Conservation (phyloP, 2,888 invertebrate species). For the Fragum sueziense region DNA sequence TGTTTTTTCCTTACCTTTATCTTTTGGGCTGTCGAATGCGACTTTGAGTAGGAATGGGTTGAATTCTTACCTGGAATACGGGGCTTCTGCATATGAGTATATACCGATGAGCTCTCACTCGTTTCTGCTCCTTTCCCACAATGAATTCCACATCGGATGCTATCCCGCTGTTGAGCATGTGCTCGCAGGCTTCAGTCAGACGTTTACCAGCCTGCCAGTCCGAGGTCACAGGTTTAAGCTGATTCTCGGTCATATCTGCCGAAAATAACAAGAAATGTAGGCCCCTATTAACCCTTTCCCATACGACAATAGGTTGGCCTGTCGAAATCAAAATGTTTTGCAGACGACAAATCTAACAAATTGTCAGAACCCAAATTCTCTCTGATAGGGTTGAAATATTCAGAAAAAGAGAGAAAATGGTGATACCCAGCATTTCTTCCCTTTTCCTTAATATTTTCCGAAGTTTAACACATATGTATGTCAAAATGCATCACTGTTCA, state of each 20-base stretch:
- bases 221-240: background rate
- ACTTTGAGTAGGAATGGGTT: too few species aligned
- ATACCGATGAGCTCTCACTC: conserved; percentile 58
- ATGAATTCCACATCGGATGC: conserved; percentile 62
- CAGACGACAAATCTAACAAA: too few species aligned
- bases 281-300: too few species aligned
- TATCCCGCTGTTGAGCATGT: conserved; percentile 61
- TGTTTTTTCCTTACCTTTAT: too few species aligned
- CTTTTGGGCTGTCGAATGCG: too few species aligned
- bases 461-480: background rate
- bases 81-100: conserved; percentile 65
- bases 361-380: too few species aligned
- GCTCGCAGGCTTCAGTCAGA: conserved; percentile 54
- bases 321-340: too few species aligned
- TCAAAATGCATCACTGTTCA: too few species aligned
- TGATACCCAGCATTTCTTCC: background rate
- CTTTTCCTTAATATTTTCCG: background rate
- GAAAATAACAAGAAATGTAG: too few species aligned
- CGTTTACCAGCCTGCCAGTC: conserved; percentile 62
- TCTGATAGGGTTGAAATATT: too few species aligned
- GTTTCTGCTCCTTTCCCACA: conserved; percentile 57
- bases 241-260: conserved; percentile 15
- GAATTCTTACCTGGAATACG: conserved; percentile 59
- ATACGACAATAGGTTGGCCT: too few species aligned
- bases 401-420: background rate